Base-by-base conservation (phyloP, 2,888 invertebrate genomes). In the Synergus laeviventris region DNA sequence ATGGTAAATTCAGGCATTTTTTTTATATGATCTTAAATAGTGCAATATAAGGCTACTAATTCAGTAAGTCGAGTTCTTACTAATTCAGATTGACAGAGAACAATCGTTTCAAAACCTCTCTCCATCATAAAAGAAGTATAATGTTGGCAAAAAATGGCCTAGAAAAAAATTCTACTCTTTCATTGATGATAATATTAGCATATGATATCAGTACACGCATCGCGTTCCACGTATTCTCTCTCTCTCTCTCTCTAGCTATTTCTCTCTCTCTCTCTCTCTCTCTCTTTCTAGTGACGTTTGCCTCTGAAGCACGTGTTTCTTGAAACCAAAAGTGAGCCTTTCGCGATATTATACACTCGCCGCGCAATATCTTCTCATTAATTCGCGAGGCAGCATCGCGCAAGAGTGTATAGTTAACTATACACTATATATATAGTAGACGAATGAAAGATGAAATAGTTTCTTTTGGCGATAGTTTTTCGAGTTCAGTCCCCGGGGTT, bases 401-500 rank as follows among this genome's bases (percentile, higher is more conserved):
- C 49, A 2, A 49, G 49, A 49, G 8, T 49, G n/a, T n/a, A n/a
- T 49, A 49, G 49, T 49, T n/a, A 18, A 11, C 16, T 18, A 38
- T 16, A 62, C 2, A 31, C 36, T 61, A 61, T 60, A 31, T 60
- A 31, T 60, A 21, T 36, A 64, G 11, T 49, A 18, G 12, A 49
- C 49, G 5, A 36, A 9, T 61, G 36, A 70, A 9, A 70, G n/a
- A 16, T n/a, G 31, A 49, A 31, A 49, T 31, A 70, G 31, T 70
- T 70, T 31, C 16, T 31, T 70, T 31, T n/a, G 16, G 39, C 39
- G 42, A 64, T 64, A 36, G 21, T 70, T 31, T 70, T 45, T 66
- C 42, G 62, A 12, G n/a, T 62, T 36, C n/a, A 38, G 16, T 36
- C 9, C 12, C 24, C 49, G 80, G 78, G 73, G 78, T 79, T 21